Evolutionary conservation across 1,140 invertebrate species (phyloP).

Genomic region (Cotesia glomerata): DNA sequence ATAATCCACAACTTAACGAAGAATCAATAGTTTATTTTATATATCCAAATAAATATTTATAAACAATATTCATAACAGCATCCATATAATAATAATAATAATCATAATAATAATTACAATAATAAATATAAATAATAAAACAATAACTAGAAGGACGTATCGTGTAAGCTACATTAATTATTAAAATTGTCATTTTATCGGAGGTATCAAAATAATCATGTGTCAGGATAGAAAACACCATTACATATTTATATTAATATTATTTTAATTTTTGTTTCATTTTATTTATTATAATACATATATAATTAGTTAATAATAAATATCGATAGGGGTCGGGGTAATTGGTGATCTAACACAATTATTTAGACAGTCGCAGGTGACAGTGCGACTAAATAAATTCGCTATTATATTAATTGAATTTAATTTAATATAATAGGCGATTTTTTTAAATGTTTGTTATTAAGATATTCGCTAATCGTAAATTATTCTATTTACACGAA

Average conservation of each 20-base stretch:
- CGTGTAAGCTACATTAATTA: background rate
- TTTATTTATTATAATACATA: slow-evolving; percentile 20
- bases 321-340: slow-evolving; percentile 40
- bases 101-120: background rate
- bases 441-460: background rate
- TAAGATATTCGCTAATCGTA: slow-evolving; percentile 27
- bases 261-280: slow-evolving; percentile 18
- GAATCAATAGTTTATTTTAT: slow-evolving; percentile 56
- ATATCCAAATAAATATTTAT: slow-evolving; percentile 53
- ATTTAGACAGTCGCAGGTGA: slow-evolving; percentile 45
- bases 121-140: background rate
- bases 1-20: slow-evolving; percentile 42
- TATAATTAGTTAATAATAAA: slow-evolving; percentile 45
- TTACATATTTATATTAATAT: slow-evolving; percentile 28
- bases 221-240: slow-evolving; percentile 57
- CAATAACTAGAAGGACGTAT: slow-evolving; percentile 1
- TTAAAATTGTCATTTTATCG: slow-evolving; percentile 33
- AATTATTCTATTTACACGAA: slow-evolving; percentile 61
- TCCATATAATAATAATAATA: slow-evolving; percentile 35
- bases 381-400: slow-evolving; percentile 29
- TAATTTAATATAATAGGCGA: slow-evolving; percentile 14
- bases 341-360: slow-evolving; percentile 48
- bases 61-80: slow-evolving; percentile 54
- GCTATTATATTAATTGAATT: slow-evolving; percentile 45
- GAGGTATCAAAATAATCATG: slow-evolving; percentile 57